Conservation (phyloP, 2,113 vertebrate genomes). For the Melierax canorus region DNA sequence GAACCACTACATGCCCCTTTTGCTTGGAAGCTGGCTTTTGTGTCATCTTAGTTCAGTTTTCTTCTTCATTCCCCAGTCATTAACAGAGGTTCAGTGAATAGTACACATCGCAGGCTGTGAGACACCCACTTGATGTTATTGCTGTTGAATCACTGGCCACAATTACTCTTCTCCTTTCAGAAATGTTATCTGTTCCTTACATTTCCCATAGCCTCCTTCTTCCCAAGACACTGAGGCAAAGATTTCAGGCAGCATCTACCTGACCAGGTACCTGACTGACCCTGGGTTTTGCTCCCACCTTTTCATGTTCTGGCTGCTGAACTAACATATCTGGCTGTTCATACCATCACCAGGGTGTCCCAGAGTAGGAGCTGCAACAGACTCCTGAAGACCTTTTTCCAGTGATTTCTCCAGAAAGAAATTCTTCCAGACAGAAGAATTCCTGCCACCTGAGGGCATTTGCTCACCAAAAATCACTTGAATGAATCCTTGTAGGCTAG, state of each 20-base stretch:
- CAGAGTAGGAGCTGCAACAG: background rate
- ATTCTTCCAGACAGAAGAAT: background rate
- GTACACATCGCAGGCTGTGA: background rate
- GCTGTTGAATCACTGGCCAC: background rate
- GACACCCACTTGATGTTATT: background rate
- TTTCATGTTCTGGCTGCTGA: background rate
- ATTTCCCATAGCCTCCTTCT: background rate
- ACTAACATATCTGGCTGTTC: background rate
- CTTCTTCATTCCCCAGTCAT: background rate
- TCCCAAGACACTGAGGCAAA: background rate
- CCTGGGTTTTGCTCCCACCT: background rate
- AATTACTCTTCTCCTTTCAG: background rate
- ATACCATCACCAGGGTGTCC: background rate
- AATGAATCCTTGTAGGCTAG: background rate
- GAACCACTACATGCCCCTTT: background rate
- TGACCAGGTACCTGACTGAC: background rate
- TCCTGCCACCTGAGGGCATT: background rate
- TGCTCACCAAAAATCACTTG: background rate
- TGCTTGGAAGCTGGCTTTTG: background rate
- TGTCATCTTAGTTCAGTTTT: background rate
- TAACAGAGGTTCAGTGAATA: background rate
- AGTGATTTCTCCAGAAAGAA: background rate
- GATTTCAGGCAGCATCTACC: background rate
- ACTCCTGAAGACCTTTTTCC: background rate
- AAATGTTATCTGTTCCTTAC: background rate